Evolutionary conservation across 2,797 vertebrate genomes (phyloP).

Genomic region (Mormyrus hasselquistii): DNA sequence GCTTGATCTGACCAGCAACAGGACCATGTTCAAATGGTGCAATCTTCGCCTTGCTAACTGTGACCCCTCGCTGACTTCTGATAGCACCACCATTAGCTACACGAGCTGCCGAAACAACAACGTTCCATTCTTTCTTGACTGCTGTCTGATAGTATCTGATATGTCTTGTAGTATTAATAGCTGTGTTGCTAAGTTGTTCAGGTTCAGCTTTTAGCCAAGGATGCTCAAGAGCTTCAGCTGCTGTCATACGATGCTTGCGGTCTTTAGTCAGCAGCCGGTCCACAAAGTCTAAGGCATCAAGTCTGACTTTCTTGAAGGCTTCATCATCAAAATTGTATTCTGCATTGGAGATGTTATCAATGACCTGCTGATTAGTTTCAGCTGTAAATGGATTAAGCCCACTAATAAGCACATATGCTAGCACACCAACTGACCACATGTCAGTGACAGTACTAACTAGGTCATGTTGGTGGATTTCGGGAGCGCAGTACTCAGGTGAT

Average conservation of each 20-base stretch:
- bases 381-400: constrained; percentile 94
- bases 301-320: constrained; percentile 81
- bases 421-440: constrained; percentile 94
- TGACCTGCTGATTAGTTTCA: constrained; percentile 95
- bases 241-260: constrained; percentile 90
- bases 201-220: constrained; percentile 78
- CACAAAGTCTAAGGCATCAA: constrained; percentile 89
- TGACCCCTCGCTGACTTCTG: constrained; percentile 84
- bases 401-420: constrained; percentile 86
- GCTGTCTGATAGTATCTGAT: constrained; percentile 90
- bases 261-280: constrained; percentile 93
- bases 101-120: constrained; percentile 86
- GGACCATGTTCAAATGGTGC: constrained; percentile 95
- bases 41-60: constrained; percentile 89
- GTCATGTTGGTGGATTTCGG: constrained; percentile 95
- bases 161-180: constrained; percentile 80
- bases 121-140: constrained; percentile 88
- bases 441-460: constrained; percentile 89
- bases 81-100: constrained; percentile 89
- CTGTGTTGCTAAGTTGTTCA: constrained; percentile 77
- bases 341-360: constrained; percentile 91
- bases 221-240: constrained; percentile 83
- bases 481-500: constrained; percentile 85
- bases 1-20: constrained; percentile 79
- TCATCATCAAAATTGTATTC: constrained; percentile 94